Conservation (phyloP, 2,888 invertebrate species). For the Caenorhabditis sp. region DNA sequence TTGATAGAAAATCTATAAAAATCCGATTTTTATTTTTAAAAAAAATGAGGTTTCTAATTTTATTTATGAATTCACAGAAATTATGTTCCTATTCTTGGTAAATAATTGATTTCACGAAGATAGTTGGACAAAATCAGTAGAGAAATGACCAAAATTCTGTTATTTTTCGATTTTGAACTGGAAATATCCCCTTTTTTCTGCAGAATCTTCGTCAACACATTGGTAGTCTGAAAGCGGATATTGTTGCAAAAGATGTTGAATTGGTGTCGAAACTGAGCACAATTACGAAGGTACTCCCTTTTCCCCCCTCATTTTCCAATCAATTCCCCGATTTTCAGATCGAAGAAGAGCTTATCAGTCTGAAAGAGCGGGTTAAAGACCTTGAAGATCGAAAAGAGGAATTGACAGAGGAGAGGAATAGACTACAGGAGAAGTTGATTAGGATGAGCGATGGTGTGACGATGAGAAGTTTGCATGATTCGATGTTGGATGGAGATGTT, state of each 20-base stretch:
- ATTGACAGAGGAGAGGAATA: constrained; percentile 18
- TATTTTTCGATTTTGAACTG: neutral
- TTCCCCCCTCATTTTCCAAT: too few relatives aligned
- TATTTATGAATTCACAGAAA: too few relatives aligned
- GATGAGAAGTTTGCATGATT: constrained; percentile 30
- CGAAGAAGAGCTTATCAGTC: constrained; percentile 20
- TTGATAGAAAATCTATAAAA: too few relatives aligned
- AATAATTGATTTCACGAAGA: too few relatives aligned
- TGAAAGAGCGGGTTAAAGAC: constrained; percentile 22
- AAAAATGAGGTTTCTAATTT: too few relatives aligned
- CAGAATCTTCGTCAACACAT: constrained; percentile 19
- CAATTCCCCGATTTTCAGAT: constrained; percentile 7
- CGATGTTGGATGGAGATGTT: constrained; percentile 29
- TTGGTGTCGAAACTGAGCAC: constrained; percentile 8
- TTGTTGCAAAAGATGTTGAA: constrained; percentile 3
- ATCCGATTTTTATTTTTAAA: too few relatives aligned
- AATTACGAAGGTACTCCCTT: neutral
- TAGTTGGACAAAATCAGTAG: too few relatives aligned
- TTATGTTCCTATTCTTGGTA: too few relatives aligned
- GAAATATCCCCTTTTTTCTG: neutral
- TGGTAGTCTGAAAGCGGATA: constrained; percentile 14
- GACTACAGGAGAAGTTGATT: constrained; percentile 18
- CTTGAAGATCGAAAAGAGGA: constrained; percentile 27
- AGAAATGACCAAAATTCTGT: neutral
- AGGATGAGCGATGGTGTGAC: constrained; percentile 4